A percentile compares a stretch with the other conserved stretches of the same genome.
Conservation (phyloP, 2,888 invertebrate genomes). For the Hoplodrina ambigua region DNA sequence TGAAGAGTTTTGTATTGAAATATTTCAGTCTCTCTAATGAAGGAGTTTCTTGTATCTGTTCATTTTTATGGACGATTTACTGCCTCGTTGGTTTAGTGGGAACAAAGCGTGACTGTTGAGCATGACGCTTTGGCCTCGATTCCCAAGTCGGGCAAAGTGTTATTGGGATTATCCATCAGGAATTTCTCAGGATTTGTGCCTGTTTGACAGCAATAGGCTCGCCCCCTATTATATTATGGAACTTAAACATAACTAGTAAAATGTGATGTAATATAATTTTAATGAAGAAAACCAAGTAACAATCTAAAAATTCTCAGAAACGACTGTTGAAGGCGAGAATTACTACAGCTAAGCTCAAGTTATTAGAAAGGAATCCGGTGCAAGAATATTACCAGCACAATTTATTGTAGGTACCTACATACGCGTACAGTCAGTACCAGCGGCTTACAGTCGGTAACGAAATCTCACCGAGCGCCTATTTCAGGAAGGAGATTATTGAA, state of each 20-base stretch:
- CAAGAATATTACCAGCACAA: background rate
- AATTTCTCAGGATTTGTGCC: no score
- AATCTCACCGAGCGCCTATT: conserved; percentile 27
- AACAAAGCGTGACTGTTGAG: no score
- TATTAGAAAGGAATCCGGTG: background rate
- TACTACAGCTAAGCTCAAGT: background rate
- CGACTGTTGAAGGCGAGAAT: background rate
- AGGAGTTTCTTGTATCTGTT: background rate
- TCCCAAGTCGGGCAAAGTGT: no score
- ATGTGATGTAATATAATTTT: no score
- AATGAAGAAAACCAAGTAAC: background rate
- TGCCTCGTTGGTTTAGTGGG: no score
- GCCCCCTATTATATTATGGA: no score
- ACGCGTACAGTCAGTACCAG: background rate
- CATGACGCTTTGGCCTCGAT: no score
- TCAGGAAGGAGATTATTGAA: background rate
- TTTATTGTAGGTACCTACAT: background rate
- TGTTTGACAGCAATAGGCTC: no score
- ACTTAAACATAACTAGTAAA: no score
- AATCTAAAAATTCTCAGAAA: background rate
- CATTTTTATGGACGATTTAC: no score
- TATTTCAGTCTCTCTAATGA: background rate
- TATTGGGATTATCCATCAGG: no score
- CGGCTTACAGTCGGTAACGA: conserved; percentile 13
- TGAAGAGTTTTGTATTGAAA: background rate